phyloP scores from a whole-genome alignment of 2,888 invertebrate genomes.

The Nasonovia ribisnigri region DNA sequence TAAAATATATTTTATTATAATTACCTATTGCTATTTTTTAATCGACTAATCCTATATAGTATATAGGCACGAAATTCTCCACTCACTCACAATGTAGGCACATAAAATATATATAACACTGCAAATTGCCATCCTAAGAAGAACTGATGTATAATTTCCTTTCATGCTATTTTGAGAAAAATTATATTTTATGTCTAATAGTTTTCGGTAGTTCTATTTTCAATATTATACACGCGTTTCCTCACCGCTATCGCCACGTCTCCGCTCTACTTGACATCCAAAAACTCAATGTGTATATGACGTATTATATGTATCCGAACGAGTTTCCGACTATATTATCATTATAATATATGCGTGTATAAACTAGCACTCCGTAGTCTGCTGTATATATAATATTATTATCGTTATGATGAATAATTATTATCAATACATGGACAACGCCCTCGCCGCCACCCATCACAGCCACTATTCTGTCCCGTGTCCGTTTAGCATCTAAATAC shows the following conservation, averaged over 20 bases:
- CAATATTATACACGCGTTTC: background rate
- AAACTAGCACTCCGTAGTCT: background rate
- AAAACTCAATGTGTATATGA: conserved; percentile 7
- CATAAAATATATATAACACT: background rate
- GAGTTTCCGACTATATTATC: background rate
- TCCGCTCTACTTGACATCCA: background rate
- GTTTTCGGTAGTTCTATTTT: too few species aligned
- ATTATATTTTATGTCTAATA: too few species aligned
- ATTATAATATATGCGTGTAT: background rate
- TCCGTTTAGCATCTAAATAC: conserved; percentile 16
- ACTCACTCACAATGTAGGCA: background rate
- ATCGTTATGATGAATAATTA: conserved; percentile 44
- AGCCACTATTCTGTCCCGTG: background rate
- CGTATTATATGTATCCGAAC: conserved; percentile 23
- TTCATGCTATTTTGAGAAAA: too few species aligned
- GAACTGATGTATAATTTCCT: too few species aligned
- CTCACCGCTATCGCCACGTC: background rate
- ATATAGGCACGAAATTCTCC: background rate
- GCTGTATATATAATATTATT: conserved; percentile 16
- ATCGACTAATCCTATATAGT: background rate
- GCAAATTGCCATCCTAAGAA: too few species aligned
- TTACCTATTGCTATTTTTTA: background rate
- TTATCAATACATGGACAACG: background rate
- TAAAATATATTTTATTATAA: background rate
- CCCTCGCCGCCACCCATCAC: background rate